These are phyloP conservation scores for Psilopogon haemacephalus DNA, from an alignment of 2,113 vertebrate species.

Conservation along the genomic window DNA sequence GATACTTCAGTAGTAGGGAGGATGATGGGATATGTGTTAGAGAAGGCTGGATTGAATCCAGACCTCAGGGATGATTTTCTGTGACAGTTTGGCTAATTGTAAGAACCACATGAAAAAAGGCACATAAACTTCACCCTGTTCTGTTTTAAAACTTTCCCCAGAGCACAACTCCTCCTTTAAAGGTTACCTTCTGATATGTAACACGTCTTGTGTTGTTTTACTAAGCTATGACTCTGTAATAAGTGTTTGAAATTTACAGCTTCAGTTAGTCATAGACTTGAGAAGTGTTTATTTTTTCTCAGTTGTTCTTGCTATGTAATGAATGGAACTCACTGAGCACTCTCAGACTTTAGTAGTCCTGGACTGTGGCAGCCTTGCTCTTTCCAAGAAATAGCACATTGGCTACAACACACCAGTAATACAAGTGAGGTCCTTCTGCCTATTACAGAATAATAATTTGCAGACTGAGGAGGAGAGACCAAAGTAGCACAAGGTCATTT, in stretches of 20 bases:
- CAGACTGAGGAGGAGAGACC: background rate
- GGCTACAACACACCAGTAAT: background rate
- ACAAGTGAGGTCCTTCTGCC: background rate
- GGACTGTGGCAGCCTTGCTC: background rate
- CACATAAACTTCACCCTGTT: slow-evolving; percentile 18
- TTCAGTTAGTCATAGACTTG: slow-evolving; percentile 17
- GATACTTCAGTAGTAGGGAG: background rate
- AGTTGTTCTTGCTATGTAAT: slow-evolving; percentile 28
- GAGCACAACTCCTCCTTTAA: background rate
- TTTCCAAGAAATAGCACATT: background rate
- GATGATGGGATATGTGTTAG: background rate
- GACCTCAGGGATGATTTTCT: slow-evolving; percentile 31
- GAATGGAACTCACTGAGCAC: background rate
- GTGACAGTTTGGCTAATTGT: slow-evolving; percentile 42
- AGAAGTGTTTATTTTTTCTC: slow-evolving; percentile 64
- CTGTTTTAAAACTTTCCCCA: slow-evolving; percentile 35
- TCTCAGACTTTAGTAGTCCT: background rate
- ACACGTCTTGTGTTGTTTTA: slow-evolving; percentile 16
- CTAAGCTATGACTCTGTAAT: slow-evolving; percentile 31
- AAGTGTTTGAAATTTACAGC: slow-evolving; percentile 58
- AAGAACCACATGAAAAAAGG: slow-evolving; percentile 35
- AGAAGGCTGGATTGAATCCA: slow-evolving; percentile 24
- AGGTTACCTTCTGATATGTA: slow-evolving; percentile 40
- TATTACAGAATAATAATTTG: background rate
- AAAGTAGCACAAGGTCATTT: slow-evolving; percentile 40